Percentiles rank a stretch among this genome's conserved stretches.
phyloP scores from a whole-genome alignment of 1,140 invertebrate species.

The Heliothis virescens region DNA sequence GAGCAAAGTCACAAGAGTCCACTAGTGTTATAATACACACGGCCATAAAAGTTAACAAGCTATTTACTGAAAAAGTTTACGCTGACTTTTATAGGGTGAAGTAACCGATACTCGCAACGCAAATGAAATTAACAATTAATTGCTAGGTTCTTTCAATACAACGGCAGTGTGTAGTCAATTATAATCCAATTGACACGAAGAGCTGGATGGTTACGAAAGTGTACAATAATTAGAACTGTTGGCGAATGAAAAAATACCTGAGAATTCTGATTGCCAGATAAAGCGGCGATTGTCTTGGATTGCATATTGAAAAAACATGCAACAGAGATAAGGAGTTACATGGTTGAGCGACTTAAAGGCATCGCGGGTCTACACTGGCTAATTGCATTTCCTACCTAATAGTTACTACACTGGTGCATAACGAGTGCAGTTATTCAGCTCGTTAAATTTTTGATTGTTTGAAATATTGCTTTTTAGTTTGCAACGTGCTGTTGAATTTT shows the following conservation, averaged over 20 bases:
- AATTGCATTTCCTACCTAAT: slow-evolving; percentile 85
- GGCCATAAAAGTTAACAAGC: slow-evolving; percentile 2
- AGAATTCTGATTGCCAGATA: slow-evolving; percentile 84
- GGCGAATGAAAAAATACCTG: slow-evolving; percentile 82
- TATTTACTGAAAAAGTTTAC: neutral
- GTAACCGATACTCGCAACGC: neutral
- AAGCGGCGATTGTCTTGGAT: slow-evolving; percentile 80
- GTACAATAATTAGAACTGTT: slow-evolving; percentile 81
- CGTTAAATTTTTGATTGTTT: slow-evolving; percentile 56
- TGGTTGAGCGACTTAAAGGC: slow-evolving; percentile 77
- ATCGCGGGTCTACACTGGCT: slow-evolving; percentile 73
- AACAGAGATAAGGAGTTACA: slow-evolving; percentile 84
- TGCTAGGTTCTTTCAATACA: slow-evolving; percentile 53
- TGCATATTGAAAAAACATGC: slow-evolving; percentile 86
- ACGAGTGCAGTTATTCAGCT: slow-evolving; percentile 65
- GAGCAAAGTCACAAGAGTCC: neutral
- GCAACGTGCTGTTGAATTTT: slow-evolving; percentile 12
- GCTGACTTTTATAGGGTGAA: neutral
- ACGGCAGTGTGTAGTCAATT: slow-evolving; percentile 58
- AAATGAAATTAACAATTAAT: slow-evolving; percentile 28
- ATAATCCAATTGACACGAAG: slow-evolving; percentile 76
- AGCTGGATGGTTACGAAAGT: slow-evolving; percentile 75
- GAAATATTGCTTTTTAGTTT: slow-evolving; percentile 44
- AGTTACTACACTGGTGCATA: slow-evolving; percentile 78
- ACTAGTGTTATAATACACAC: slow-evolving; percentile 36